Evolutionary conservation across 2,888 invertebrate genomes (phyloP).

Genomic region (Orthosia gracilis): DNA sequence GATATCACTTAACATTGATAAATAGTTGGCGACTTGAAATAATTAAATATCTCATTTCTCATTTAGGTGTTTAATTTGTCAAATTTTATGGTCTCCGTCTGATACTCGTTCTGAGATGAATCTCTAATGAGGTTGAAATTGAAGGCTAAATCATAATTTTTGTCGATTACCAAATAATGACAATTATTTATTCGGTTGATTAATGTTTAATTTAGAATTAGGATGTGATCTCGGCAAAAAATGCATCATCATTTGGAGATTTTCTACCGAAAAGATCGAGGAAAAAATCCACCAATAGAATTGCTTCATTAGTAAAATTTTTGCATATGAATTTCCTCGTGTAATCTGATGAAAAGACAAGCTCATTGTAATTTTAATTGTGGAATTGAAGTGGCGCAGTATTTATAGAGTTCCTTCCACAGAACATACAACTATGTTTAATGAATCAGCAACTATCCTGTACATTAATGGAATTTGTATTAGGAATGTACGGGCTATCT

Average conservation of each 20-base stretch:
- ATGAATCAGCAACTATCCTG: constrained; percentile 4
- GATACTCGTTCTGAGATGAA: constrained; percentile 70
- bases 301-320: background rate
- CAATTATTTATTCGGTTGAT: constrained; percentile 9
- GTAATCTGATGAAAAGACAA: background rate
- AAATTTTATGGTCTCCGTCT: constrained; percentile 66
- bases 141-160: constrained; percentile 34
- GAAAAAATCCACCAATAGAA: background rate
- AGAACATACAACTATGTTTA: background rate
- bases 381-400: background rate
- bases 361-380: background rate
- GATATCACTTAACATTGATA: constrained; percentile 67
- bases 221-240: background rate
- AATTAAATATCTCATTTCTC: constrained; percentile 67
- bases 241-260: background rate
- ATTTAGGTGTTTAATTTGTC: constrained; percentile 74
- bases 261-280: background rate
- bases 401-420: background rate
- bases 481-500: constrained; percentile 29
- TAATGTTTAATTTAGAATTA: background rate
- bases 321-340: background rate
- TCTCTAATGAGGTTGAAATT: constrained; percentile 70
- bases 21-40: constrained; percentile 68
- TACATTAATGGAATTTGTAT: constrained; percentile 22
- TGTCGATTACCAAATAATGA: constrained; percentile 28